These are phyloP conservation scores for Caenorhabditis plicata DNA, from an alignment of 2,888 invertebrate species.

Conservation along the genomic window DNA sequence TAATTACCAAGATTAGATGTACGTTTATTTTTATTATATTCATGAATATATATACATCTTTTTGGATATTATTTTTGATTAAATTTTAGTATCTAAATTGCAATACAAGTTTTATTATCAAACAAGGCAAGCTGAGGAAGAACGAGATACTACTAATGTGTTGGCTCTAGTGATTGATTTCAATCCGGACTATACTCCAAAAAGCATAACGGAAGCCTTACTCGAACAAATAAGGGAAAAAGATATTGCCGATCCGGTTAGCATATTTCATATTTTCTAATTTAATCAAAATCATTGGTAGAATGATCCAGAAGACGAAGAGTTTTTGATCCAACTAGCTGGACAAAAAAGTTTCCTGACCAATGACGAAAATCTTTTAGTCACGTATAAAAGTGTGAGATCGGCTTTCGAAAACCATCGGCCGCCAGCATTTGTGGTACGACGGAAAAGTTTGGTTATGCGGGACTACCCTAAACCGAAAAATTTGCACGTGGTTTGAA, in stretches of 20 bases:
- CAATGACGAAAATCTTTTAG: slow-evolving; percentile 3
- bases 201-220: slow-evolving; percentile 4
- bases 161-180: slow-evolving; percentile 19
- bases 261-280: no score
- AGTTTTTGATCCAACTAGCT: slow-evolving; percentile 58
- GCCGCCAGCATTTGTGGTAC: slow-evolving; percentile 51
- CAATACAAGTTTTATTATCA: slow-evolving; percentile 37
- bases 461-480: slow-evolving; percentile 34
- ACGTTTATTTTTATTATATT: no score
- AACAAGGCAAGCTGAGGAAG: slow-evolving; percentile 16
- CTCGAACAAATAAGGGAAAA: slow-evolving; percentile 1
- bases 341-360: slow-evolving; percentile 55
- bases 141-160: slow-evolving; percentile 2
- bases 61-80: neutral
- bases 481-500: slow-evolving; percentile 41
- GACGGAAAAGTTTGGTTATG: slow-evolving; percentile 46
- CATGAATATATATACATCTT: neutral
- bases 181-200: slow-evolving; percentile 19
- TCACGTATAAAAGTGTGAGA: slow-evolving; percentile 41
- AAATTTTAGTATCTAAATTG: slow-evolving; percentile 23
- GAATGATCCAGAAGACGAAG: slow-evolving; percentile 34
- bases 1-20: slow-evolving; percentile 35
- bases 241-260: slow-evolving; percentile 31
- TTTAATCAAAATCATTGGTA: no score
- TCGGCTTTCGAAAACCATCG: slow-evolving; percentile 57